Evolutionary conservation across 2,888 invertebrate species (phyloP), one percentile per base, ranked within the genome.

Genomic region (Heliconius charithonia): DNA sequence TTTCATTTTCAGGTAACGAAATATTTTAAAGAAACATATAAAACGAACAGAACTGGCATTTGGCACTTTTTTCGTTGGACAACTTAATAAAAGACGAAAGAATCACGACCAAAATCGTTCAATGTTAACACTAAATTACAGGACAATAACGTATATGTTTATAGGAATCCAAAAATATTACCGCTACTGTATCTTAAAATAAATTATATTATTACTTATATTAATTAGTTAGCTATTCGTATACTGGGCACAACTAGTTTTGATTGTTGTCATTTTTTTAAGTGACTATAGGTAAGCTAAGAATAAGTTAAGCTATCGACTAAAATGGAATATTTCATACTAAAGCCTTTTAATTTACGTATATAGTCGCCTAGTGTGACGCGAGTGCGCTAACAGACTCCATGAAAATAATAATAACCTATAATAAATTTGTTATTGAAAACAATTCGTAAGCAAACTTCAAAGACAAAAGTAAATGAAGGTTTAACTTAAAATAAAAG

Each of bases 121-220:
- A 83, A 83, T 83, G 86, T 83, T 83, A 85, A 82, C 81, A 85
- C 83, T 85, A 90, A 82, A 88, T 90, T 89, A 91, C 89, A 90
- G 88, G 89, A 91, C 81, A 89, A 88, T 93, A 94, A 95, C 94
- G 94, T 94, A 94, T 93, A 94, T 91, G 90, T 93, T 94, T 95
- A 94, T 95, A 95, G 95, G 95, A 95, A 94, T 95, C 94, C 94
- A 94, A 95, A 95, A 95, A 95, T 94, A 95, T 95, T 95, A 95
- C 88, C 85, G 87, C 94, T 94, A 95, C 90, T 93, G 93, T 93
- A 91, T 93, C 95, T 95, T 94, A 95, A 89, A 92, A 94, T 94
- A 94, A 94, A 93, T 94, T 93, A 94, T 88, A 90, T 89, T 90
- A 92, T 89, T 89, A 90, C 91, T 92, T 92, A 87, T 77, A 88